phyloP scores from a whole-genome alignment of 2,113 vertebrate genomes.

The Hyperopisus bebe region DNA sequence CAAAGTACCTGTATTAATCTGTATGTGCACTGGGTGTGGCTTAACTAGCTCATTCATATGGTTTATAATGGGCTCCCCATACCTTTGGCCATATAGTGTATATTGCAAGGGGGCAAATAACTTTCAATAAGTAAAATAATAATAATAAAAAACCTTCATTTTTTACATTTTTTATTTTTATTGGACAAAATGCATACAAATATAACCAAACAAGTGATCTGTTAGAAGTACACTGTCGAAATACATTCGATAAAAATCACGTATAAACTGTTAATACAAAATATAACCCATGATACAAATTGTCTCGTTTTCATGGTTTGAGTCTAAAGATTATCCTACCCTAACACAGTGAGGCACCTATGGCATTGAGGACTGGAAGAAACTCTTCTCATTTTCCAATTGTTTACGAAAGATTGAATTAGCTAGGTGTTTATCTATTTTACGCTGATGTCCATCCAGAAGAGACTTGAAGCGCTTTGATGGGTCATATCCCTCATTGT shows the following conservation, averaged over 20 bases:
- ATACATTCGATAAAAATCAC: background rate
- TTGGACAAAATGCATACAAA: background rate
- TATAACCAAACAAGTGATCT: background rate
- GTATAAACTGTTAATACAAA: background rate
- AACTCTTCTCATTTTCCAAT: slow-evolving; percentile 31
- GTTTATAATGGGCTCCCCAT: background rate
- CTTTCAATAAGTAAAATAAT: background rate
- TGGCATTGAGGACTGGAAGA: slow-evolving; percentile 25
- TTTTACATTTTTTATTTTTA: background rate
- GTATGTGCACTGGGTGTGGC: background rate
- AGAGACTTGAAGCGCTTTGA: slow-evolving; percentile 30
- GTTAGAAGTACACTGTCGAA: background rate
- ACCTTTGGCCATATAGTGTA: background rate
- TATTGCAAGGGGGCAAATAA: background rate
- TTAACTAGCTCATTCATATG: background rate
- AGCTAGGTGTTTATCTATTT: background rate
- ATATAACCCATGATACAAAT: background rate
- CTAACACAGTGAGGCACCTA: background rate
- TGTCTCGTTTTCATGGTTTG: background rate
- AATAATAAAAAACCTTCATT: background rate
- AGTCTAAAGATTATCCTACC: background rate
- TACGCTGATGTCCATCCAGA: slow-evolving; percentile 26
- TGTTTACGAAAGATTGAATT: slow-evolving; percentile 23
- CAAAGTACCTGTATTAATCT: background rate
- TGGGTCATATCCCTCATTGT: slow-evolving; percentile 10